Conservation (phyloP, 2,888 invertebrate species). For the Patella pellucida region DNA sequence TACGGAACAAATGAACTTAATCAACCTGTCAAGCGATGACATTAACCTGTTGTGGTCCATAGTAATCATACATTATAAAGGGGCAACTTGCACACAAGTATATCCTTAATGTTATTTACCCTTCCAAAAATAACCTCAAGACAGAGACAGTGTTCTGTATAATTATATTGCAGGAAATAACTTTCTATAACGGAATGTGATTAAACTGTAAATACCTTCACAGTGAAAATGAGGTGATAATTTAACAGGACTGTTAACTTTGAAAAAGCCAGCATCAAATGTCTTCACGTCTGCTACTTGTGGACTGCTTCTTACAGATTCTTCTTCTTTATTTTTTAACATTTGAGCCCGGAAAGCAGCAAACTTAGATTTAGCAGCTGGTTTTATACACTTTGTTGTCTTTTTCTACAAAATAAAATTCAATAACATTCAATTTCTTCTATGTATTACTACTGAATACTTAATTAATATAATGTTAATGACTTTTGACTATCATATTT, state of each 20-base stretch:
- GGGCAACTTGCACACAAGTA: too few species aligned
- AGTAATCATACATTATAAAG: too few species aligned
- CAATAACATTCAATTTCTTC: background rate
- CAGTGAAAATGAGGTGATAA: constrained; percentile 46
- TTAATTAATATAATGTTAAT: background rate
- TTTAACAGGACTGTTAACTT: constrained; percentile 57
- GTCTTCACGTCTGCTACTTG: constrained; percentile 43
- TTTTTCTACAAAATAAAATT: constrained; percentile 45
- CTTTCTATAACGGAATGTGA: too few species aligned
- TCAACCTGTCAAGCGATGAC: too few species aligned
- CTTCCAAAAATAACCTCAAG: too few species aligned
- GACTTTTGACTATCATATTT: background rate
- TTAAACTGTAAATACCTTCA: constrained; percentile 43
- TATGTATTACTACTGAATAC: too few species aligned
- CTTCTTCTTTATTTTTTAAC: constrained; percentile 44
- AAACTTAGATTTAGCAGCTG: constrained; percentile 59
- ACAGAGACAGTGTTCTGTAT: too few species aligned
- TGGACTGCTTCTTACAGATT: constrained; percentile 14
- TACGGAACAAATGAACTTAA: too few species aligned
- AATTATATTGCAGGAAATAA: too few species aligned
- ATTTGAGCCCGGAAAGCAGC: constrained; percentile 63
- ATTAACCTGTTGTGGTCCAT: too few species aligned
- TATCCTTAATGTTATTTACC: too few species aligned
- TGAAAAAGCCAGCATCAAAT: constrained; percentile 65
- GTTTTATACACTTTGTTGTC: constrained; percentile 30